phyloP scores from a whole-genome alignment of 2,888 invertebrate genomes.

The Pterostichus madidus region DNA sequence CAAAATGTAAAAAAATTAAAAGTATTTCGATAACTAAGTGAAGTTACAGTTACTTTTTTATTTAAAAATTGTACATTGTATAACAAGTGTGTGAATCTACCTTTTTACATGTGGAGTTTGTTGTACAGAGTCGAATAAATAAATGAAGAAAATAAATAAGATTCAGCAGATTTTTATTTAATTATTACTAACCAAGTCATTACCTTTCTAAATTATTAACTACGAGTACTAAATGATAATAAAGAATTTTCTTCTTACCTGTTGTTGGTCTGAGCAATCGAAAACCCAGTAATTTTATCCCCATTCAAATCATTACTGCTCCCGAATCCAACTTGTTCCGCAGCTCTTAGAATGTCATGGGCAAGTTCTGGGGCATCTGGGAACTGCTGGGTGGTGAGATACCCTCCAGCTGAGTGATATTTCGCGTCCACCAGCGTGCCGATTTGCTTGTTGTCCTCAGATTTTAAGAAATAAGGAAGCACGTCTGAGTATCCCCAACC shows the following conservation, averaged over 20 bases:
- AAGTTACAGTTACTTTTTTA: too few species aligned
- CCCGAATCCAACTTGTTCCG: conserved; percentile 82
- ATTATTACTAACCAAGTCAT: too few species aligned
- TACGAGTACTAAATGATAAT: background rate
- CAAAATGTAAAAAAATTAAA: too few species aligned
- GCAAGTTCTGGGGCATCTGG: conserved; percentile 82
- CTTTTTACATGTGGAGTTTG: too few species aligned
- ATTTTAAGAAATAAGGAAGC: conserved; percentile 85
- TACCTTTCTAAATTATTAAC: too few species aligned
- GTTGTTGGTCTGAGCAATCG: conserved; percentile 82
- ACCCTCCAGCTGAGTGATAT: conserved; percentile 82
- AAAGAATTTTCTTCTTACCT: conserved; percentile 76
- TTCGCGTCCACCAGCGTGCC: conserved; percentile 80
- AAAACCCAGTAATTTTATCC: conserved; percentile 81
- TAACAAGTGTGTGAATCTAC: too few species aligned
- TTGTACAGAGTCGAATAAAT: too few species aligned
- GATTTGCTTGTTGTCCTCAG: conserved; percentile 84
- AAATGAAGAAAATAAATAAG: too few species aligned
- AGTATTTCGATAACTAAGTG: too few species aligned
- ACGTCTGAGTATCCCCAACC: conserved; percentile 91
- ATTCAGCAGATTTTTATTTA: too few species aligned
- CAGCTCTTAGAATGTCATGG: conserved; percentile 82
- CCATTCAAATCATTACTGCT: conserved; percentile 84
- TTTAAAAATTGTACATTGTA: too few species aligned
- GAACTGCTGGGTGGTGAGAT: conserved; percentile 82